These are phyloP conservation scores for Malaclemys terrapin DNA, from an alignment of 2,113 vertebrate species.

Conservation along the genomic window DNA sequence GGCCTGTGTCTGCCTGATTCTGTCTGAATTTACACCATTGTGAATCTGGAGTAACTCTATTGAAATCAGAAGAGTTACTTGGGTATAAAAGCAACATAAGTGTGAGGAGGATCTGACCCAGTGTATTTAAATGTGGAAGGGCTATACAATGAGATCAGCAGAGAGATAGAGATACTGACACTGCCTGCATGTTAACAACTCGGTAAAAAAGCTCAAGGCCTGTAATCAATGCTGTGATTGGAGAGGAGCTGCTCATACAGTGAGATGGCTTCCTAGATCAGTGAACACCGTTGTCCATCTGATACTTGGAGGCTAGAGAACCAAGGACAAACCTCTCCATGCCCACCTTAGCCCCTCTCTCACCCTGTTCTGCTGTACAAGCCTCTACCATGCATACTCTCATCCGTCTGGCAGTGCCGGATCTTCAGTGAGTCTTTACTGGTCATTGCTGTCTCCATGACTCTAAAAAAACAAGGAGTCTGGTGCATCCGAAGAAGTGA, in stretches of 20 bases:
- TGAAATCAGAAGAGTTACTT: neutral
- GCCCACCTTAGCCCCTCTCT: neutral
- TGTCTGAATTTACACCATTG: neutral
- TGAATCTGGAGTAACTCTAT: neutral
- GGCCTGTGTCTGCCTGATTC: neutral
- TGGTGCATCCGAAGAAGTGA: too few relatives aligned
- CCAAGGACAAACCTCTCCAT: neutral
- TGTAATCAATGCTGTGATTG: neutral
- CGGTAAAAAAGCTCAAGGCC: neutral
- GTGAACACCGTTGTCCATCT: neutral
- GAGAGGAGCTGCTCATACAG: neutral
- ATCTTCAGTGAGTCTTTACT: slow-evolving; percentile 41
- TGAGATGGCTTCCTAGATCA: neutral
- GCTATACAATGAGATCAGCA: neutral
- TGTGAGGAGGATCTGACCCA: neutral
- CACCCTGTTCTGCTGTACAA: neutral
- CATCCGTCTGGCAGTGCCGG: neutral
- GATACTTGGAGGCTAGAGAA: neutral
- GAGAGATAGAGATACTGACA: neutral
- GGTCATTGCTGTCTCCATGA: slow-evolving; percentile 54
- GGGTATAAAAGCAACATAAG: neutral
- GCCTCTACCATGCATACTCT: neutral
- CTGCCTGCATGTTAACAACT: too few relatives aligned
- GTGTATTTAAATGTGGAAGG: neutral
- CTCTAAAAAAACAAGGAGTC: slow-evolving; percentile 9